Evolutionary conservation across 2,113 vertebrate genomes (phyloP), one percentile per base, ranked within the genome.

Genomic region (Sorex araneus): DNA sequence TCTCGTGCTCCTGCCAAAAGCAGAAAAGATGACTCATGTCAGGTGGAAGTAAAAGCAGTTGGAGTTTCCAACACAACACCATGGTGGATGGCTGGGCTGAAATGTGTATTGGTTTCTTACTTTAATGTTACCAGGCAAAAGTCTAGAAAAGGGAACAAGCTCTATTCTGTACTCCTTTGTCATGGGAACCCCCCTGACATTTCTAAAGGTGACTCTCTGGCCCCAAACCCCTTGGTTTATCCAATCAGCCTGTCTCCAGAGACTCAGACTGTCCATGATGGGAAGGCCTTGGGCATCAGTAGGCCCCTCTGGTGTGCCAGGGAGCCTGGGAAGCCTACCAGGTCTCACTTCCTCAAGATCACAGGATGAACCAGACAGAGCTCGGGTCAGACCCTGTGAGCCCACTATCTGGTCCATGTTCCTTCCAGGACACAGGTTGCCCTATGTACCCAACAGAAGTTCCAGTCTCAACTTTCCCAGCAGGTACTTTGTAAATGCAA

Each of bases 1-100:
- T 83, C 47, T 70, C 36, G 5, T 71, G 40, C 70, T 79, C 88
- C 66, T 88, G 36, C 64, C 67, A 78, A 80, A 94, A 94, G 77
- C 88, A 94, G 69, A 86, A 83, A 73, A 63, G 28, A 74, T n/a
- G 15, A 87, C 71, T 92, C n/a, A 76, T 25, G 16, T 70, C 73
- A 50, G 23, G 25, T n/a, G 13, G 76, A 92, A 91, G 82, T 76
- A 74, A 95, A 95, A 93, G 75, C 67, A 84, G 43, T 4, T 90
- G 88, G 75, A 80, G 19, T 94, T 94, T 81, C 86, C 50, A 64
- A 5, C 63, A n/a, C 18, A 54, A 60, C 21, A 4, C 36, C 43
- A 6, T 4, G 2, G 36, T 0, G 0, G 21, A 2, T 89, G 79
- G 77, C 74, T 73, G 40, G 93, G 64, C 36, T 28, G 40, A 95